phyloP scores from a whole-genome alignment of 2,888 invertebrate species.

The Blomia tropicalis region DNA sequence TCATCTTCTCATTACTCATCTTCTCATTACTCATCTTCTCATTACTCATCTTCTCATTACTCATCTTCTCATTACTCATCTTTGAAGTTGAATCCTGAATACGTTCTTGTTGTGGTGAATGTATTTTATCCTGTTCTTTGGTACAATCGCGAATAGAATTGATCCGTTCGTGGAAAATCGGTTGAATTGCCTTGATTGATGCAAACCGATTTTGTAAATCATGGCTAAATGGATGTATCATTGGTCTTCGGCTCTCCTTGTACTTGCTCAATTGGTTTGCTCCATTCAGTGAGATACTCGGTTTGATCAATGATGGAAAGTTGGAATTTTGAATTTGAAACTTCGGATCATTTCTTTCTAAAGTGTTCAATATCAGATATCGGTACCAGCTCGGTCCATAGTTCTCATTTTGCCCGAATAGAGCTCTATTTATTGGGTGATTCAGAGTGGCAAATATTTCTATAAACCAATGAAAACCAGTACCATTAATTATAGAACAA shows the following conservation, averaged over 20 bases:
- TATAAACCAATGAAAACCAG: too few species aligned
- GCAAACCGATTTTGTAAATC: neutral
- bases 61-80: too few species aligned
- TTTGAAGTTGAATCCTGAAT: too few species aligned
- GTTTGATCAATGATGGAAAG: neutral
- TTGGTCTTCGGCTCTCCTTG: neutral
- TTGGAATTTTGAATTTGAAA: neutral
- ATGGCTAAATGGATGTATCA: neutral
- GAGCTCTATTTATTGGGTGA: too few species aligned
- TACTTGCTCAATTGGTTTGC: neutral
- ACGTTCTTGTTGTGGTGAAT: neutral
- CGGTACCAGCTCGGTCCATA: too few species aligned
- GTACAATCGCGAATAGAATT: neutral
- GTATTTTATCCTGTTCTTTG: neutral
- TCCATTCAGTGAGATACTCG: slow-evolving; percentile 1
- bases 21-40: too few species aligned
- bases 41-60: neutral
- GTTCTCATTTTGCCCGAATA: too few species aligned
- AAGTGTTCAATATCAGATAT: too few species aligned
- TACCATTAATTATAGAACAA: too few species aligned
- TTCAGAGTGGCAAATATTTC: too few species aligned
- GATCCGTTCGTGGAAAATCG: neutral
- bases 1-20: too few species aligned
- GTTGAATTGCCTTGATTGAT: neutral
- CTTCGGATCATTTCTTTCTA: too few species aligned